Percentiles rank a stretch among this genome's conserved stretches.
These are phyloP conservation scores for Lasioglossum malachurum DNA, from an alignment of 2,888 invertebrate species.

Conservation along the genomic window DNA sequence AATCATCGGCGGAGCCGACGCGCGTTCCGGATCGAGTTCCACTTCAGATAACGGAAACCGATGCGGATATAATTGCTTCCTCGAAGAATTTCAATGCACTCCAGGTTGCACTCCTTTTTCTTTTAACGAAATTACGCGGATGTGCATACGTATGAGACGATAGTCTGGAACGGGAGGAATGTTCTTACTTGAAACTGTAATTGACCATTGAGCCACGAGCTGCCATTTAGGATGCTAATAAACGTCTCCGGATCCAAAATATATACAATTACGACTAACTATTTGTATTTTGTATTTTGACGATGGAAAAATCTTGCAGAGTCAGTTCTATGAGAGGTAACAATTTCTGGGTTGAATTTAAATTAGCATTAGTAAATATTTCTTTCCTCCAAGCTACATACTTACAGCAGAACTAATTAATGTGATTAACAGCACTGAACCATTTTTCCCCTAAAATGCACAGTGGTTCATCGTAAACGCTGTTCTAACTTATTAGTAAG, in stretches of 20 bases:
- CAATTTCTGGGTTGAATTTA: too few species aligned
- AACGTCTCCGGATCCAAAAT: background rate
- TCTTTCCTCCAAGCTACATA: too few species aligned
- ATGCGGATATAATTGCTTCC: background rate
- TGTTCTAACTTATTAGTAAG: too few species aligned
- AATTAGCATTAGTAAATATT: too few species aligned
- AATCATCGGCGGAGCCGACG: background rate
- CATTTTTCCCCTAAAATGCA: too few species aligned
- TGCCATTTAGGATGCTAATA: background rate
- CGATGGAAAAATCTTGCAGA: background rate
- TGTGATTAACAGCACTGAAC: too few species aligned
- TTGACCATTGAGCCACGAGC: background rate
- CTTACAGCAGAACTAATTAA: too few species aligned
- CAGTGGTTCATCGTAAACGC: too few species aligned
- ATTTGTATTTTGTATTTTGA: background rate
- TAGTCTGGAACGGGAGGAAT: background rate
- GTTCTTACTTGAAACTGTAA: background rate
- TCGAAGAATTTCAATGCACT: background rate
- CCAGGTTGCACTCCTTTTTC: background rate
- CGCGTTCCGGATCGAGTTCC: background rate
- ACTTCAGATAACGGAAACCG: constrained; percentile 2
- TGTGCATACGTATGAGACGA: background rate
- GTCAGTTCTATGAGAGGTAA: too few species aligned
- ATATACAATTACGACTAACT: background rate
- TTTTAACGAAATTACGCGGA: background rate